Evolutionary conservation across 1,140 invertebrate genomes (phyloP).

Genomic region (Araneus ventricosus): DNA sequence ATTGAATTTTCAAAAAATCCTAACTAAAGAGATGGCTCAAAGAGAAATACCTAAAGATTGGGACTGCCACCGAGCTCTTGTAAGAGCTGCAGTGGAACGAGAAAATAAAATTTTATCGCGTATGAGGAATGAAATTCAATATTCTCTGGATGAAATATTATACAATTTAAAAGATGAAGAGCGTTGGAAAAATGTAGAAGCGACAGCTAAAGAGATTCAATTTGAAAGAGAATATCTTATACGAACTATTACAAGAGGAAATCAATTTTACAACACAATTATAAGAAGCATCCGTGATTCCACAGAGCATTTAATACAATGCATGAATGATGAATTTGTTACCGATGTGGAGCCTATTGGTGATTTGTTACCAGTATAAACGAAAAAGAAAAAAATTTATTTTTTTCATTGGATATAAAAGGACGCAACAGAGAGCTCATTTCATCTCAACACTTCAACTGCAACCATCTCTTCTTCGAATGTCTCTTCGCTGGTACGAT

Average conservation of each 20-base stretch:
- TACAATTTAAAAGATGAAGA: not conserved
- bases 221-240: not conserved
- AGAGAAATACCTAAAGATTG: not conserved
- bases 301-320: not conserved
- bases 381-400: too few relatives aligned
- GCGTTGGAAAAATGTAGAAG: not conserved
- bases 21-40: not conserved
- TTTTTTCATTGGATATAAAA: too few relatives aligned
- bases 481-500: too few relatives aligned
- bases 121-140: not conserved
- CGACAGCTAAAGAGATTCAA: not conserved
- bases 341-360: not conserved
- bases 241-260: not conserved
- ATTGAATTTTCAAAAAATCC: too few relatives aligned
- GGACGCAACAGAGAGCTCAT: too few relatives aligned
- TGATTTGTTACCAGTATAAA: too few relatives aligned
- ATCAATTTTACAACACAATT: not conserved
- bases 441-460: too few relatives aligned
- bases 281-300: not conserved
- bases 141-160: not conserved
- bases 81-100: not conserved
- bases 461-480: too few relatives aligned
- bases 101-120: not conserved
- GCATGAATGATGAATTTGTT: not conserved
- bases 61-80: not conserved